Base-by-base conservation (phyloP, 2,888 invertebrate genomes). In the Thera obeliscata region DNA sequence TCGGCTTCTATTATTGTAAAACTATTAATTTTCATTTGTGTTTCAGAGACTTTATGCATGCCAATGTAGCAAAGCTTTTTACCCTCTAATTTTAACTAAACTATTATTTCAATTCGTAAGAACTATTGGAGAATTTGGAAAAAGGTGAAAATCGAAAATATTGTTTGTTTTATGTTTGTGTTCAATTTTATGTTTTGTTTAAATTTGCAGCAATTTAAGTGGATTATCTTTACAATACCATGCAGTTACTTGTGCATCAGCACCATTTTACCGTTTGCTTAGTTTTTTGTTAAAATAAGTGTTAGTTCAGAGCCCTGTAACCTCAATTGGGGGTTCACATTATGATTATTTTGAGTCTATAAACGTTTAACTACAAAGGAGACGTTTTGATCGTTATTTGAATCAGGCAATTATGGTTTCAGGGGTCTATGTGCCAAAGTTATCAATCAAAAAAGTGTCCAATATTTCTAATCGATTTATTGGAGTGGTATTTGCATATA, bases 1-100 rank as follows among this genome's bases (percentile, higher is more conserved):
- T 72, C 81, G 83, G 85, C 86, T 74, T 83, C 88, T 89, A 89
- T 85, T 78, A 73, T 70, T 82, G 73, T 76, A 78, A 52, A 76
- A 79, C 87, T 85, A 86, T 81, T 72, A 57, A 56, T 62, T 71
- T 81, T 70, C 80, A 82, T 77, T 81, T 81, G 76, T 76, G 80
- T 80, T 78, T 69, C 72, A 73, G 72, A 78, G 75, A 81, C 78
- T 77, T 74, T 76, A 81, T 82, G 85, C 92, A 93, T 92, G 92
- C 93, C 93, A 91, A 91, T 91, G 91, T 90, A 92, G 92, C 91
- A 88, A 91, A 93, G 92, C 91, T 85, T 85, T 79, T 80, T 84
- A 83, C 82, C 81, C 76, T 77, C 85, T 85, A 91, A 85, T 80
- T 76, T 81, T 38, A 85, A 83, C 91, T 92, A 91, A 89, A 78